phyloP scores from a whole-genome alignment of 2,888 invertebrate species.

The Leucophora obtusa region DNA sequence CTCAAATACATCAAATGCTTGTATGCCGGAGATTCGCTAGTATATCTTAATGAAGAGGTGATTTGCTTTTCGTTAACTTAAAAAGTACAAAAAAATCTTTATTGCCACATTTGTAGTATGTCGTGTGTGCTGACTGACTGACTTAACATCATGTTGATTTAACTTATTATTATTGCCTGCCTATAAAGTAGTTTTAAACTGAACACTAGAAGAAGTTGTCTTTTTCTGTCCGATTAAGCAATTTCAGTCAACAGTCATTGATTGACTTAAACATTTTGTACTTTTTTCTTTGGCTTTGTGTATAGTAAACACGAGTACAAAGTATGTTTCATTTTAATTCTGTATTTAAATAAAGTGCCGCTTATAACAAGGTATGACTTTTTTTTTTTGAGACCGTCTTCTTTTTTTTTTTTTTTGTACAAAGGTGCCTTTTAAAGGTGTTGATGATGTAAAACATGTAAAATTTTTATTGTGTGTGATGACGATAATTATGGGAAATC shows the following conservation, averaged over 20 bases:
- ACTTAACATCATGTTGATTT: slow-evolving; percentile 4
- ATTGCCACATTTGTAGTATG: slow-evolving; percentile 19
- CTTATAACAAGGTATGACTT: slow-evolving; percentile 25
- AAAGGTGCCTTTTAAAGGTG: slow-evolving; percentile 22
- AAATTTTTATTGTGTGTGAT: not conserved
- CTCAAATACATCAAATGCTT: not conserved
- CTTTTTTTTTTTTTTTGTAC: not conserved
- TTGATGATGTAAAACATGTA: slow-evolving; percentile 32
- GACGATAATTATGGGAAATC: not conserved
- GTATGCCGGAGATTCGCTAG: not conserved
- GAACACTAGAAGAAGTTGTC: slow-evolving; percentile 1
- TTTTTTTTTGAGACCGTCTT: not conserved
- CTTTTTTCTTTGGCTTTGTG: not conserved
- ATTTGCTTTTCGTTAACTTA: slow-evolving; percentile 15
- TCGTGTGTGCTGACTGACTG: not conserved
- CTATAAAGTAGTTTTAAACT: not conserved
- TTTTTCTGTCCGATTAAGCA: slow-evolving; percentile 20
- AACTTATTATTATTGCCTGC: not conserved
- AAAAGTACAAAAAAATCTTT: not conserved
- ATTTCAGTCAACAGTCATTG: slow-evolving; percentile 27
- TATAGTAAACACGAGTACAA: not conserved
- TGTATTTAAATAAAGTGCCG: slow-evolving; percentile 39
- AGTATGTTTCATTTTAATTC: slow-evolving; percentile 1
- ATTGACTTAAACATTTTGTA: slow-evolving; percentile 28
- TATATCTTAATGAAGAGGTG: slow-evolving; percentile 25